Percentiles rank a stretch among this genome's conserved stretches.
phyloP scores from a whole-genome alignment of 2,888 invertebrate species.

The Pyrgus malvae region DNA sequence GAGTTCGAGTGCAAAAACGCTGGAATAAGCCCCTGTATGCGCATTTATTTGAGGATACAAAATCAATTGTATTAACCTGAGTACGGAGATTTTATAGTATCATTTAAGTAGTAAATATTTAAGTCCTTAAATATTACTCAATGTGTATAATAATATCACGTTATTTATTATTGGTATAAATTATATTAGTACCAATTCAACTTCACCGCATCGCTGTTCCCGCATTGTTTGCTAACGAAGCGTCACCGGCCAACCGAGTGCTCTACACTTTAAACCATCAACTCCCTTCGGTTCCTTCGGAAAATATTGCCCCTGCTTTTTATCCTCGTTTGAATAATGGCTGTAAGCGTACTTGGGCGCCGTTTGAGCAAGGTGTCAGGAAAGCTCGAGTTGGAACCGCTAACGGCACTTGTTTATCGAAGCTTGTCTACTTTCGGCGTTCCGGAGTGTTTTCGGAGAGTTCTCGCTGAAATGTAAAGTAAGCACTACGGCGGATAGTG shows the following conservation, averaged over 20 bases:
- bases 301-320: constrained; percentile 80
- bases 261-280: constrained; percentile 80
- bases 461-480: constrained; percentile 72
- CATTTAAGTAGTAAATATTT: no score
- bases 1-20: no score
- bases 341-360: constrained; percentile 74
- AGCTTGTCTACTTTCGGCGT: constrained; percentile 71
- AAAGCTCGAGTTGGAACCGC: constrained; percentile 71
- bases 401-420: constrained; percentile 76
- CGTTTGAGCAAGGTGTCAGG: constrained; percentile 76
- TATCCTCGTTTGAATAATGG: constrained; percentile 81
- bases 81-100: no score
- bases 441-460: constrained; percentile 71
- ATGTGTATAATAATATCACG: no score
- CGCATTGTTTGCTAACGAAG: constrained; percentile 79
- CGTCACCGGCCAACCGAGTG: constrained; percentile 64
- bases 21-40: no score
- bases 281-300: constrained; percentile 71
- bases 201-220: constrained; percentile 52
- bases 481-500: constrained; percentile 67
- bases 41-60: no score
- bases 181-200: constrained; percentile 1
- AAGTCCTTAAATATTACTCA: no score
- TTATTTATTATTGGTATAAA: not conserved
- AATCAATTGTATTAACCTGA: no score